Base-by-base conservation (phyloP, 1,140 invertebrate genomes). In the Heliconius hewitsoni region DNA sequence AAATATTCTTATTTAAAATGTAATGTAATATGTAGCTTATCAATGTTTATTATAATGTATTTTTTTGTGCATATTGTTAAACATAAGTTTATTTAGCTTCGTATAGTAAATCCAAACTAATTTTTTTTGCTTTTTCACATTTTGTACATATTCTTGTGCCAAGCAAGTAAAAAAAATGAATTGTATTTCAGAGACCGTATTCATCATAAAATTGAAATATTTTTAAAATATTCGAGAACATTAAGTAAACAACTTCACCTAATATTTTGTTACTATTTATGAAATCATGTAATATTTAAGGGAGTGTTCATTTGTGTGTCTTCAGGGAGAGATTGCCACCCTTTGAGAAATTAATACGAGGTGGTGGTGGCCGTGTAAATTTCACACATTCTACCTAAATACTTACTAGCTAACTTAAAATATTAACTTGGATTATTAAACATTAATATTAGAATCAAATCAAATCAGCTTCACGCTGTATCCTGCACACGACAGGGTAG, bases 331-430 rank as follows among this genome's bases (percentile, higher is more conserved):
- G 39, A 72, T 55, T 70, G 74, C 74, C 60, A 60, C 27, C 50
- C 73, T 34, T 50, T 27, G 18, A 66, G 74, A 76, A 76, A 76
- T 76, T 76, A 76, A 76, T 76, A 76, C 74, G 13, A 76, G 57
- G 60, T 71, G 74, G 74, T 34, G 74, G 74, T 70, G 30, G 57
- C 74, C 74, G 74, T 60, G 74, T 50, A 71, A 71, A 71, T 37
- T 76, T 76, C 39, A 76, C 74, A 66, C 60, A n/a, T 46, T 76
- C 23, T 76, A 18, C 42, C 74, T 75, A 34, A 16, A 66, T 30
- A 30, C 27, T 66, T 30, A 66, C 9, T 66, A 66, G 60, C 13
- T 66, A 23, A 66, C 60, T 66, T 66, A 27, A 66, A 27, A 66
- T 66, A 23, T 5, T 66, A 13, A 30, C 60, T 27, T 66, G 27